Conservation (phyloP, 2,113 vertebrate genomes). For the Tyrannus savana region DNA sequence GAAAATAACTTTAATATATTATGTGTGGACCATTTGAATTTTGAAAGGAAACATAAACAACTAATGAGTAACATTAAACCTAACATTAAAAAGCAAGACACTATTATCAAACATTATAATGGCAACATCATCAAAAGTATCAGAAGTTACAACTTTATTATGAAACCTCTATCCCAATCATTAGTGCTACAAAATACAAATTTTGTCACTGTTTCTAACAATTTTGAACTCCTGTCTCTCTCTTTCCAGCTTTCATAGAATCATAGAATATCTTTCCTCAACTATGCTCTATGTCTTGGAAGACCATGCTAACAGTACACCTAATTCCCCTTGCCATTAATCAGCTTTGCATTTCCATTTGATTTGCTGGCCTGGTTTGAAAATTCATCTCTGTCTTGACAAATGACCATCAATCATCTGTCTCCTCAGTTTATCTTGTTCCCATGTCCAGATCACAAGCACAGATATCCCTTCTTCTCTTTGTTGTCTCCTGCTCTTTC, state of each 20-base stretch:
- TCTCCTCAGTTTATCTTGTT: not conserved
- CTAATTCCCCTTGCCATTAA: not conserved
- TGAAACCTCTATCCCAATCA: not conserved
- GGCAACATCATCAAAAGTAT: not conserved
- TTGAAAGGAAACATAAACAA: not conserved
- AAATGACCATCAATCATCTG: not conserved
- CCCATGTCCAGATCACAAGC: not conserved
- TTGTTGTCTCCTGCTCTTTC: not conserved
- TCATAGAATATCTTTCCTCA: not conserved
- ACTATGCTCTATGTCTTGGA: not conserved
- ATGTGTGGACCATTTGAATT: slow-evolving; percentile 5
- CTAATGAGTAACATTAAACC: not conserved
- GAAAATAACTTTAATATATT: not conserved
- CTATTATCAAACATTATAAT: not conserved
- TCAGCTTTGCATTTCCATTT: not conserved
- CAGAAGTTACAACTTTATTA: not conserved
- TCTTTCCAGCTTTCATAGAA: not conserved
- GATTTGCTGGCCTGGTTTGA: not conserved
- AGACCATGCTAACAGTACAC: not conserved
- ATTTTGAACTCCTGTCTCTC: not conserved
- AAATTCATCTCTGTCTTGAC: not conserved
- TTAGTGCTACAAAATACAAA: not conserved
- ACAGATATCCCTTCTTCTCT: not conserved
- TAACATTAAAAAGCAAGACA: slow-evolving; percentile 13
- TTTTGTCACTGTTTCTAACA: not conserved